phyloP scores from a whole-genome alignment of 2,888 invertebrate genomes.

The Eupithecia pulchellata region DNA sequence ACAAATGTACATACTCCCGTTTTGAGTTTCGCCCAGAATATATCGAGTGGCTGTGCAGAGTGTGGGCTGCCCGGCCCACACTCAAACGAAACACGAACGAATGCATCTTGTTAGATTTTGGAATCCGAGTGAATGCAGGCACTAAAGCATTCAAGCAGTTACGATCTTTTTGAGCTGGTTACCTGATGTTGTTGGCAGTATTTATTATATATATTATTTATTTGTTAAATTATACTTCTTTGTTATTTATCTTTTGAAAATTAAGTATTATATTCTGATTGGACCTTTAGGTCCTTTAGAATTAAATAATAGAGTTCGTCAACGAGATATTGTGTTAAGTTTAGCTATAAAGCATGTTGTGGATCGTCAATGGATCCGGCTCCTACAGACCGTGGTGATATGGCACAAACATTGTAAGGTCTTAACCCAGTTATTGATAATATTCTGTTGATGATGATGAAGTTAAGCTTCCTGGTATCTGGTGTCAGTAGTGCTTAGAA shows the following conservation, averaged over 20 bases:
- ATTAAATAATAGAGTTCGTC: neutral
- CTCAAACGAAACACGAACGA: no score
- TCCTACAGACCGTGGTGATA: neutral
- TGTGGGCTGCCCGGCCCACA: no score
- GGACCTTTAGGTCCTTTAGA: neutral
- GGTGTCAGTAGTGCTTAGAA: neutral
- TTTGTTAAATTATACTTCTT: no score
- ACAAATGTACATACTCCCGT: neutral
- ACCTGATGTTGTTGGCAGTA: conserved; percentile 3
- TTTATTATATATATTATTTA: no score
- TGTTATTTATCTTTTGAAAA: neutral
- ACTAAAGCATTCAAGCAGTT: neutral
- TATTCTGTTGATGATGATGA: neutral
- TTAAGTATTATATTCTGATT: neutral
- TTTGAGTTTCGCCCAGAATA: neutral
- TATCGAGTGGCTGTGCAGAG: neutral
- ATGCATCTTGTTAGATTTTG: neutral
- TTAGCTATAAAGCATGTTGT: neutral
- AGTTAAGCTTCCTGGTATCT: neutral
- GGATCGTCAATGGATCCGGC: neutral
- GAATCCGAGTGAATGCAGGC: neutral
- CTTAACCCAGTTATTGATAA: neutral
- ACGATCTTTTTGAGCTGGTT: neutral
- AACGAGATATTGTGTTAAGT: neutral
- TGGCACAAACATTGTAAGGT: no score